Conservation (phyloP, 1,140 invertebrate genomes). For the Tetragonula clypearis region DNA sequence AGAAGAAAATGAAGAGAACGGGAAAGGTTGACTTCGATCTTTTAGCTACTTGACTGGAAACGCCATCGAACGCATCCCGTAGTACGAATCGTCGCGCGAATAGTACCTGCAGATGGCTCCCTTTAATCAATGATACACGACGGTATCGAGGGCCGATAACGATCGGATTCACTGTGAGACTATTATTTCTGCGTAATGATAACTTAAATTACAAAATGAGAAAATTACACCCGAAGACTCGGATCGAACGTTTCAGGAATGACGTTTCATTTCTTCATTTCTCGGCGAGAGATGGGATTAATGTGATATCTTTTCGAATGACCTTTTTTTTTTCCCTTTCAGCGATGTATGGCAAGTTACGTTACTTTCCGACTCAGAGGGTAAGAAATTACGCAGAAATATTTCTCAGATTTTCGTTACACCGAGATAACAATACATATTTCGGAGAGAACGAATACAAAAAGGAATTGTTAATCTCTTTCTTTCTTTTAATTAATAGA, state of each 20-base stretch:
- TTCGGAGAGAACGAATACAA: conserved; percentile 13
- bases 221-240: conserved; percentile 73
- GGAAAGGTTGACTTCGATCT: not conserved
- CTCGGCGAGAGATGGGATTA: not conserved
- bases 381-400: conserved; percentile 46
- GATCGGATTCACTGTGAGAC: conserved; percentile 9
- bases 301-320: conserved; percentile 27
- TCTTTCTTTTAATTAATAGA: conserved; percentile 52
- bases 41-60: conserved; percentile 3
- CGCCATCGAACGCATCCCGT: conserved; percentile 29
- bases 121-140: conserved; percentile 38
- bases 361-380: conserved; percentile 79
- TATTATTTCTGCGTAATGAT: not conserved
- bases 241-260: conserved; percentile 81
- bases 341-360: conserved; percentile 76
- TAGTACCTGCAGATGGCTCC: conserved; percentile 60
- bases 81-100: conserved; percentile 47
- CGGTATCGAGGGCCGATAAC: conserved; percentile 19
- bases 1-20: not conserved
- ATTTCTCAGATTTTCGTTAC: conserved; percentile 8
- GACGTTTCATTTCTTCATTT: conserved; percentile 47
- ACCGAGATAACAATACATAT: not conserved
- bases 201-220: not conserved
- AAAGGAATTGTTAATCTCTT: conserved; percentile 35
- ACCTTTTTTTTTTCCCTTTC: conserved; percentile 61